Evolutionary conservation across 2,888 invertebrate species (phyloP).

Genomic region (Heliconius cydno): DNA sequence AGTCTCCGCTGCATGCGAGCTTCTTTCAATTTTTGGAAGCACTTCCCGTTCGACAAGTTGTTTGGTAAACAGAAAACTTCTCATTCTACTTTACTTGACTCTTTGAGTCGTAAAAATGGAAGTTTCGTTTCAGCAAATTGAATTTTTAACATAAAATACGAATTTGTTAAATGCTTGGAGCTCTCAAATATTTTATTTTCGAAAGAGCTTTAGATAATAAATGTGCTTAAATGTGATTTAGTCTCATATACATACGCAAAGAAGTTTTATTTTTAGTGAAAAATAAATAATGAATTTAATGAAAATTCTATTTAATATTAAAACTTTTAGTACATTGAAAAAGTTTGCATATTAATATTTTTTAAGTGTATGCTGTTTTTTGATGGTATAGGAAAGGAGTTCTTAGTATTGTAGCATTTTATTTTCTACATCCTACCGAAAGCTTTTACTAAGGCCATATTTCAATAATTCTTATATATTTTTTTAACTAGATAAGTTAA

Average conservation of each 20-base stretch:
- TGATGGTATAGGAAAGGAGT: too few species aligned
- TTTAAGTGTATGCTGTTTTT: too few species aligned
- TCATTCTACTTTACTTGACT: slow-evolving; percentile 48
- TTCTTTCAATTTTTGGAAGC: slow-evolving; percentile 67
- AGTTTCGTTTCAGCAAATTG: slow-evolving; percentile 38
- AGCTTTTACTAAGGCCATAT: too few species aligned
- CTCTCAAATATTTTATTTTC: not conserved
- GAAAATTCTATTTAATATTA: too few species aligned
- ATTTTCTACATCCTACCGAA: too few species aligned
- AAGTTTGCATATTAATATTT: too few species aligned
- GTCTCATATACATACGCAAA: not conserved
- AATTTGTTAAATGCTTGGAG: slow-evolving; percentile 2
- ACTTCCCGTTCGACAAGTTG: slow-evolving; percentile 68
- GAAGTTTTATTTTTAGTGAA: too few species aligned
- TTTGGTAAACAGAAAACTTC: slow-evolving; percentile 66
- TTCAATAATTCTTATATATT: too few species aligned
- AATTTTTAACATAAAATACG: slow-evolving; percentile 28
- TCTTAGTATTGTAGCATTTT: too few species aligned
- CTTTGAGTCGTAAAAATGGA: slow-evolving; percentile 43
- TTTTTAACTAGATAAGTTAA: too few species aligned
- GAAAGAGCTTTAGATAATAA: not conserved
- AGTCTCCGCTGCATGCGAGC: slow-evolving; percentile 69
- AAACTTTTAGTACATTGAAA: too few species aligned
- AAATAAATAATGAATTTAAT: too few species aligned
- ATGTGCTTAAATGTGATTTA: not conserved